Evolutionary conservation across 2,797 vertebrate genomes (phyloP).

Genomic region (Hipposideros larvatus): DNA sequence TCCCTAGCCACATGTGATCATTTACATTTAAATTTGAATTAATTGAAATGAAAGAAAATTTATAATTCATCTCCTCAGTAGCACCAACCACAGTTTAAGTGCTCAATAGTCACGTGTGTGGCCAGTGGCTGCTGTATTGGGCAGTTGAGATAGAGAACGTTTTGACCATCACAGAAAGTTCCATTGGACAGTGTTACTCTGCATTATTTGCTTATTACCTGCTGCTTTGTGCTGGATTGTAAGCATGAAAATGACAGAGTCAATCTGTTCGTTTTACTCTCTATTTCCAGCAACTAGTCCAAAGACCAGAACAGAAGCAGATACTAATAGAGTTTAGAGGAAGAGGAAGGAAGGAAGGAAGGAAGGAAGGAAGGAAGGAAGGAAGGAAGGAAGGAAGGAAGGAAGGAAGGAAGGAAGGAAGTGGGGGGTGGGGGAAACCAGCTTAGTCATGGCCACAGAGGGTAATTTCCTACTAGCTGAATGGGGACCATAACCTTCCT

Average conservation of each 20-base stretch:
- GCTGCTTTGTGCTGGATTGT: fast-evolving
- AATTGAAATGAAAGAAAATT: background rate
- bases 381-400: too few species aligned
- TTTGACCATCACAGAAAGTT: background rate
- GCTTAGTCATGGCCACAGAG: background rate
- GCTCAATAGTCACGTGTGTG: fast-evolving
- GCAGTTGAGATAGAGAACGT: fast-evolving
- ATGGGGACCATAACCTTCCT: background rate
- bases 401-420: background rate
- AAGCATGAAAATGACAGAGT: fast-evolving
- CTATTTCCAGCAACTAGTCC: background rate
- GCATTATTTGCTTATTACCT: fast-evolving
- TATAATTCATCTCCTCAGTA: background rate
- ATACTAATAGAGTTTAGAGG: background rate
- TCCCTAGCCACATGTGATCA: fast-evolving
- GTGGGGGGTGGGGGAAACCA: too few species aligned
- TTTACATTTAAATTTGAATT: background rate
- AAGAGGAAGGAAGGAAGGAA: background rate
- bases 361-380: fast-evolving
- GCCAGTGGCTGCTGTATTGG: fast-evolving
- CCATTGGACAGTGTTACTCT: fast-evolving
- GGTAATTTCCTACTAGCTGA: background rate
- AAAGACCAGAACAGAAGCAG: background rate
- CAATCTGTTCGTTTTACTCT: background rate
- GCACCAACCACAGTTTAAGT: fast-evolving